Evolutionary conservation across 2,113 vertebrate species (phyloP).

Genomic region (Calyptomena viridis): DNA sequence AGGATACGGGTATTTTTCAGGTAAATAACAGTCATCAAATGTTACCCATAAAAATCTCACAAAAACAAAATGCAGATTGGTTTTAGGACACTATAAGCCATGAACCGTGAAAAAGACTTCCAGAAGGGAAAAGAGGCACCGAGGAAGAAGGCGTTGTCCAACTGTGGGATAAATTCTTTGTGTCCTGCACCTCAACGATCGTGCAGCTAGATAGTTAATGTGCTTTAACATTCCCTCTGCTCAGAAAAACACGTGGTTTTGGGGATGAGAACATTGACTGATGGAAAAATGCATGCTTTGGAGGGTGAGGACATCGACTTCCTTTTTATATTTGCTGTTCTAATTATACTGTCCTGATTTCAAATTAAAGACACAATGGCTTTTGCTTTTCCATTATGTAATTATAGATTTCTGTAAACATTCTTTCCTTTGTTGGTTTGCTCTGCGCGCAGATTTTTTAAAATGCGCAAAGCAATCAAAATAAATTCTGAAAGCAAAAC

Average conservation of each 20-base stretch:
- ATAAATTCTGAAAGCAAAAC: constrained; percentile 42
- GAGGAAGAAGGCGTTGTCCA: background rate
- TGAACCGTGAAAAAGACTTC: background rate
- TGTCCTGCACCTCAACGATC: background rate
- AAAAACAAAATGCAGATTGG: background rate
- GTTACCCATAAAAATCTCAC: background rate
- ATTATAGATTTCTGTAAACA: constrained; percentile 40
- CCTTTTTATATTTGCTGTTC: constrained; percentile 47
- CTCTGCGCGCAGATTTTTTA: background rate
- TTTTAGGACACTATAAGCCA: background rate
- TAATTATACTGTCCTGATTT: constrained; percentile 29
- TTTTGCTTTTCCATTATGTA: constrained; percentile 38
- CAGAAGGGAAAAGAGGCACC: background rate
- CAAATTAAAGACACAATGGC: constrained; percentile 51
- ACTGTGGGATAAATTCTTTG: background rate
- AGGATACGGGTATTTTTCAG: background rate
- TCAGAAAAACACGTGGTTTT: background rate
- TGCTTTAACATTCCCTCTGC: background rate
- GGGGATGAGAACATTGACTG: background rate
- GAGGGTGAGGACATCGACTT: constrained; percentile 17
- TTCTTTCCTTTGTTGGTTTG: constrained; percentile 41
- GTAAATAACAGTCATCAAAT: background rate
- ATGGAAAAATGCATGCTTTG: constrained; percentile 37
- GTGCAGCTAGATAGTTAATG: background rate
- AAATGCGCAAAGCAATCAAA: background rate